A percentile compares a stretch with the other conserved stretches of the same genome.
Evolutionary conservation across 2,797 vertebrate genomes (phyloP).

Genomic region (Pangasius djambal): DNA sequence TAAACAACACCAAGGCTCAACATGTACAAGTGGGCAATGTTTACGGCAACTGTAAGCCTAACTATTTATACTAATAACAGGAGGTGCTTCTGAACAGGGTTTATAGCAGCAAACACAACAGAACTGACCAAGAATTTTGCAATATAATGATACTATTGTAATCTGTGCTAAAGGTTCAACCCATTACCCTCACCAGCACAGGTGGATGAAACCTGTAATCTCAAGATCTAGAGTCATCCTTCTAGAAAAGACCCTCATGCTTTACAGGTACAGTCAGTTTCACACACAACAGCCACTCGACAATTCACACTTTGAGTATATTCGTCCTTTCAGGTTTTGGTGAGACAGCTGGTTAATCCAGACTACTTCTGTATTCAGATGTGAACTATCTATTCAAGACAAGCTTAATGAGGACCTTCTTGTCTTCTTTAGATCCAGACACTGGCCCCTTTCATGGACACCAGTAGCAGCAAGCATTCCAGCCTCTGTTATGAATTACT

Average conservation of each 20-base stretch:
- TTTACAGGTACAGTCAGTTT: slow-evolving; percentile 41
- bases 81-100: background rate
- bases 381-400: slow-evolving; percentile 8
- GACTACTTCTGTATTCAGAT: slow-evolving; percentile 7
- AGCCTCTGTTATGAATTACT: slow-evolving; percentile 54
- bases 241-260: slow-evolving; percentile 7
- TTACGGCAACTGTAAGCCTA: background rate
- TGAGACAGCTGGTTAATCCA: slow-evolving; percentile 23
- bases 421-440: slow-evolving; percentile 45
- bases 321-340: slow-evolving; percentile 27
- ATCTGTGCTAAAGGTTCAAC: background rate
- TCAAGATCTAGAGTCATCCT: background rate
- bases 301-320: slow-evolving; percentile 9
- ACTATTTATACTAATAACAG: background rate
- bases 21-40: background rate
- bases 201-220: slow-evolving; percentile 12
- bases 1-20: background rate
- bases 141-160: background rate
- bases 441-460: slow-evolving; percentile 56
- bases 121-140: background rate
- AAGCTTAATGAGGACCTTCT: slow-evolving; percentile 36
- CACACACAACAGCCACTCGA: background rate
- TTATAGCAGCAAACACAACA: background rate
- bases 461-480: slow-evolving; percentile 53
- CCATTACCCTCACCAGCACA: background rate